Evolutionary conservation across 2,888 invertebrate genomes (phyloP).

Genomic region (Harpagoxenus sublaevis): DNA sequence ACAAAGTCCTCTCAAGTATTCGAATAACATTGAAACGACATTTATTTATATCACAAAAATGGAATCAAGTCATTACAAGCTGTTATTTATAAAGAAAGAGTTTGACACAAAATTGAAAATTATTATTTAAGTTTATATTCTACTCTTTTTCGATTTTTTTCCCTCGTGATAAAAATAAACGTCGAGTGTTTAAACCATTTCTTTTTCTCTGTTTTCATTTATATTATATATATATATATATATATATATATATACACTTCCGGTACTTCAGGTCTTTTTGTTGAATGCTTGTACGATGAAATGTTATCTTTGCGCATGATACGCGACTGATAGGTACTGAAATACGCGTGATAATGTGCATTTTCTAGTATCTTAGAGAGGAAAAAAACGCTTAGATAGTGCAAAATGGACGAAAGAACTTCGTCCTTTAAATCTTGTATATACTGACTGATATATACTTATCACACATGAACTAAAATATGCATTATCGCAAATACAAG

Average conservation of each 20-base stretch:
- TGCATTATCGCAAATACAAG: too few species aligned
- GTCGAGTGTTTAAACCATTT: not conserved
- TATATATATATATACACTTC: not conserved
- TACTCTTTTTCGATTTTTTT: not conserved
- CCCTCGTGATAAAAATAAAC: not conserved
- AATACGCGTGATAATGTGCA: too few species aligned
- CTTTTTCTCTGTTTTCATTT: not conserved
- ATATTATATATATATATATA: not conserved
- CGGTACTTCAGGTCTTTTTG: not conserved
- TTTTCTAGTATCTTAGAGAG: too few species aligned
- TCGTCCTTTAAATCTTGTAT: too few species aligned
- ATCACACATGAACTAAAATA: too few species aligned
- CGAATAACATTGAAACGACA: not conserved
- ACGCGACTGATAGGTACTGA: not conserved
- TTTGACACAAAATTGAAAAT: not conserved
- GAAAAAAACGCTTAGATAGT: too few species aligned
- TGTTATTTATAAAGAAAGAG: not conserved
- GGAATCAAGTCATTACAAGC: not conserved
- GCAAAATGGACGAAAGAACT: too few species aligned
- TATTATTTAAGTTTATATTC: not conserved
- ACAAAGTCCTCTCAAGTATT: not conserved
- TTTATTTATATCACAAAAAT: not conserved
- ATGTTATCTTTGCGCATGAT: not conserved
- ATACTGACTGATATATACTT: too few species aligned
- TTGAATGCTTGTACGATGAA: not conserved